Evolutionary conservation across 2,888 invertebrate species (phyloP).

Genomic region (Cerastoderma edule): DNA sequence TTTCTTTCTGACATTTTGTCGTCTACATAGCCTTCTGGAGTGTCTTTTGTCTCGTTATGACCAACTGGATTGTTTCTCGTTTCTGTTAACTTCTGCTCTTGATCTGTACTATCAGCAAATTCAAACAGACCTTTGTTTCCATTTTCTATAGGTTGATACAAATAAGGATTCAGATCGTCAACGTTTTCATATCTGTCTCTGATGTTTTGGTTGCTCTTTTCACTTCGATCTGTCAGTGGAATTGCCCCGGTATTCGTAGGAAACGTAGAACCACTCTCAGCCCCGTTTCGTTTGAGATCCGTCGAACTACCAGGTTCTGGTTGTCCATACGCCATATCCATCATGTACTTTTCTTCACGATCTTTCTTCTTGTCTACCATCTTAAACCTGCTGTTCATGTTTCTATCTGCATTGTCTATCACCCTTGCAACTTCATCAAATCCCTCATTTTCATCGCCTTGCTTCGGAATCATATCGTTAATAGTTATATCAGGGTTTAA

Average conservation of each 20-base stretch:
- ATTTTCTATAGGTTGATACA: too few relatives aligned
- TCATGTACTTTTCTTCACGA: conserved; percentile 54
- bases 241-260: neutral
- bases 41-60: too few relatives aligned
- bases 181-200: neutral
- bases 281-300: too few relatives aligned
- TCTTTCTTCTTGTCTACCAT: conserved; percentile 30
- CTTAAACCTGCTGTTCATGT: conserved; percentile 19
- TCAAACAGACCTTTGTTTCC: too few relatives aligned
- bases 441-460: neutral
- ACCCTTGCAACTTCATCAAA: conserved; percentile 26
- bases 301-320: conserved; percentile 19
- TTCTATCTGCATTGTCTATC: conserved; percentile 18
- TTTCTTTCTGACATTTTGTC: conserved; percentile 8
- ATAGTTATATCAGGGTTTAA: conserved; percentile 12
- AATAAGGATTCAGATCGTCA: too few relatives aligned
- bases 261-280: neutral
- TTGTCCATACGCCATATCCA: conserved; percentile 42
- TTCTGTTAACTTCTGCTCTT: too few relatives aligned
- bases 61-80: too few relatives aligned
- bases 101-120: too few relatives aligned
- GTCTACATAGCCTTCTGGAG: neutral
- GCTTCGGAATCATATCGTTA: conserved; percentile 1
- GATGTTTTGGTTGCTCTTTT: conserved; percentile 13
- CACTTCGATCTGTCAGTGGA: conserved; percentile 26